Evolutionary conservation across 2,888 invertebrate genomes (phyloP).

Genomic region (Corbicula japonica): DNA sequence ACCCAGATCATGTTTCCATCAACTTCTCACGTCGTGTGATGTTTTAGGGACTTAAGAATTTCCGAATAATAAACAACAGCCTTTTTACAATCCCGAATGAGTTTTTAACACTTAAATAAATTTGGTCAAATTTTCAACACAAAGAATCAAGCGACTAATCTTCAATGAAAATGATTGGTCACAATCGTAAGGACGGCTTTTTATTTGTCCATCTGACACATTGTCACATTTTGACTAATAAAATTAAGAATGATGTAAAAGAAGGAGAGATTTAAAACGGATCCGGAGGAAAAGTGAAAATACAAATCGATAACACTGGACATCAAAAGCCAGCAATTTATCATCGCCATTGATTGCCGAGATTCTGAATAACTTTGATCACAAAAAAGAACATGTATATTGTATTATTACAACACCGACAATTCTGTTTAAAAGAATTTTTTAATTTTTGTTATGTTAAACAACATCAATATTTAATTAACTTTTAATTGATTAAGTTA

Average conservation of each 20-base stretch:
- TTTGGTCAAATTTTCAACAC: constrained; percentile 54
- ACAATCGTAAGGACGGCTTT: constrained; percentile 39
- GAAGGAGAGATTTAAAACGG: constrained; percentile 23
- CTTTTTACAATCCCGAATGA: constrained; percentile 32
- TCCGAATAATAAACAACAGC: constrained; percentile 29
- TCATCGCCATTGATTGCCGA: too few species aligned
- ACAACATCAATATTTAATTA: too few species aligned
- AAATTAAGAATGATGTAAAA: constrained; percentile 45
- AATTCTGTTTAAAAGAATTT: too few species aligned
- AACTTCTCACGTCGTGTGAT: constrained; percentile 1
- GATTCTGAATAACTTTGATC: constrained; percentile 19
- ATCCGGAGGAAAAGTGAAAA: constrained; percentile 30
- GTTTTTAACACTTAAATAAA: constrained; percentile 39
- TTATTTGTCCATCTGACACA: constrained; percentile 40
- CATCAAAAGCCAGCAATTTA: constrained; percentile 37
- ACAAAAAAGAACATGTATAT: too few species aligned
- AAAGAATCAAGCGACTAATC: constrained; percentile 51
- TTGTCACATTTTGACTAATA: constrained; percentile 40
- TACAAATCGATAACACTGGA: constrained; percentile 25
- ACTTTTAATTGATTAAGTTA: too few species aligned
- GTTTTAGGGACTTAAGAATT: constrained; percentile 13
- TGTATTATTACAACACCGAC: too few species aligned
- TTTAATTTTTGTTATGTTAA: too few species aligned
- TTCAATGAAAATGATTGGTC: constrained; percentile 50
- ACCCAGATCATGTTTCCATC: constrained; percentile 16